phyloP scores from a whole-genome alignment of 2,797 vertebrate species.

The Tragelaphus oryx region DNA sequence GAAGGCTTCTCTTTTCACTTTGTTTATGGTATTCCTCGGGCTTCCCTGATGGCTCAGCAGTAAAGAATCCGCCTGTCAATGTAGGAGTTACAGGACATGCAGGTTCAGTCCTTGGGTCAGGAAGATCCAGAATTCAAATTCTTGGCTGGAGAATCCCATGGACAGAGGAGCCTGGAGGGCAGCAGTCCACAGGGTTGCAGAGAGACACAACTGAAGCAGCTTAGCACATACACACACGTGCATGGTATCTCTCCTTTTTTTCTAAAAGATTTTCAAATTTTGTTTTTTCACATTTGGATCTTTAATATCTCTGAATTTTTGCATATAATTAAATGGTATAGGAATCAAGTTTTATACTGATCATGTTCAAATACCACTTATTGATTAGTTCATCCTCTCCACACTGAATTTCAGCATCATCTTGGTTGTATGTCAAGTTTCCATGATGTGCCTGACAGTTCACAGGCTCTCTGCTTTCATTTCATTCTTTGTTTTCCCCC shows the following conservation, averaged over 20 bases:
- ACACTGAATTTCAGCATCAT: background rate
- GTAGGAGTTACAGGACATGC: background rate
- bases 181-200: background rate
- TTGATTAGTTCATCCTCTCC: background rate
- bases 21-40: background rate
- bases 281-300: background rate
- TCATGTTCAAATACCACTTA: background rate
- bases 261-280: background rate
- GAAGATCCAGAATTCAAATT: background rate
- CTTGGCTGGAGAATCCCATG: background rate
- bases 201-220: background rate
- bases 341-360: background rate
- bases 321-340: background rate
- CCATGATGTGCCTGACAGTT: background rate
- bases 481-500: background rate
- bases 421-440: background rate
- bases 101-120: background rate
- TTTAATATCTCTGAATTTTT: background rate
- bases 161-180: background rate
- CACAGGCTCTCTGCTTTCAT: background rate
- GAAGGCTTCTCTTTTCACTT: background rate
- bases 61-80: background rate
- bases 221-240: background rate
- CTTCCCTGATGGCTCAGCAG: background rate
- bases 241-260: background rate